Conservation (phyloP, 2,797 vertebrate species). For the Tachyglossus aculeatus region DNA sequence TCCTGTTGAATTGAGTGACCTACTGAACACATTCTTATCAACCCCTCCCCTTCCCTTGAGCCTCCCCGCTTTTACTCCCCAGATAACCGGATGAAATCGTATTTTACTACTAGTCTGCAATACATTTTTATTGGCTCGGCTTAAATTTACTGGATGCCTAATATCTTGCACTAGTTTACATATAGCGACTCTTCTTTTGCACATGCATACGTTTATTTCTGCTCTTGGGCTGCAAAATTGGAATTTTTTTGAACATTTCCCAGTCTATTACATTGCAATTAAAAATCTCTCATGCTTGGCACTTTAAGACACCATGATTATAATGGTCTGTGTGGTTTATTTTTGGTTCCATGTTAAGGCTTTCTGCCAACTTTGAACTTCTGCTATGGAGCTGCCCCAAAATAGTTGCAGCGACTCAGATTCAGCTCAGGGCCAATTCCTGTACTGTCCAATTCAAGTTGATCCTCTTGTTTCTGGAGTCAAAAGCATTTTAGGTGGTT, state of each 20-base stretch:
- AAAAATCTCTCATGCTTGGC: slow-evolving; percentile 55
- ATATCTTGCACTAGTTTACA: too few species aligned
- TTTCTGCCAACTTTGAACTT: slow-evolving; percentile 57
- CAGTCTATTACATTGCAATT: slow-evolving; percentile 56
- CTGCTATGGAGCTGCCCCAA: slow-evolving; percentile 54
- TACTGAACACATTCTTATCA: slow-evolving; percentile 46
- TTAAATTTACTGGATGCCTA: not conserved
- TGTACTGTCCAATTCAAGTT: slow-evolving; percentile 33
- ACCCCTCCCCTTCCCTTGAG: not conserved
- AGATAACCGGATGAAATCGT: not conserved
- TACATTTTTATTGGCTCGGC: slow-evolving; percentile 19
- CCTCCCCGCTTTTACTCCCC: not conserved
- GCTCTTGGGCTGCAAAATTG: slow-evolving; percentile 3
- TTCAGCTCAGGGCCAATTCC: slow-evolving; percentile 50
- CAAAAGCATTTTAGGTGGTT: not conserved
- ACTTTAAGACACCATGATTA: slow-evolving; percentile 56
- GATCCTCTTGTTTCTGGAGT: slow-evolving; percentile 17
- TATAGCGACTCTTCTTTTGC: not conserved
- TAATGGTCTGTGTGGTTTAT: slow-evolving; percentile 60
- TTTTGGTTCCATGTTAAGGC: slow-evolving; percentile 57
- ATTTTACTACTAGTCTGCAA: not conserved
- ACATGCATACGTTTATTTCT: slow-evolving; percentile 4
- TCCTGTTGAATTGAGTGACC: slow-evolving; percentile 16
- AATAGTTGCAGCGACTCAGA: slow-evolving; percentile 62
- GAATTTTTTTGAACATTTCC: slow-evolving; percentile 48